Base-by-base conservation (phyloP, 2,888 invertebrate species). In the Tridacna crocea region DNA sequence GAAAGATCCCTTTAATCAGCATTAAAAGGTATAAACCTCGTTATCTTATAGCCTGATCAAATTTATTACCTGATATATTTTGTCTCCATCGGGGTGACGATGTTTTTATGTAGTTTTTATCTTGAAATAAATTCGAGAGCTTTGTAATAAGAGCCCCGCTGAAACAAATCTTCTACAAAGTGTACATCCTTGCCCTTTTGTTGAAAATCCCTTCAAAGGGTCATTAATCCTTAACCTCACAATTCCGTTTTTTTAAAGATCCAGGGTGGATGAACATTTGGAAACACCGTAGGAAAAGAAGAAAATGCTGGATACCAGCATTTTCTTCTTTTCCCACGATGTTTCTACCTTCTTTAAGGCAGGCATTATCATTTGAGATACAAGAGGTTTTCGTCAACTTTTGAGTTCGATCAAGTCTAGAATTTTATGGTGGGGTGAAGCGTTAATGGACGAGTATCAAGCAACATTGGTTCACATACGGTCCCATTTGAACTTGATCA, bases 71-170 rank as follows among this genome's bases (percentile, higher is more conserved):
- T 22, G 55, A 72, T 58, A 72, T 63, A 58, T 51, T 66, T 77
- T 77, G 76, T 80, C 73, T 27, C 13, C 51, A 22, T 63, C n/a
- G 66, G 65, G 70, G 55, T 76, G 58, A 65, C 27, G 60, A 74
- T 72, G 19, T 63, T 77, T 80, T 79, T 79, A 83, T 79, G 61
- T 76, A 61, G 48, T 63, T 83, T 77, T 83, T 83, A 79, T 79
- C 63, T 77, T 58, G 48, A 72, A 74, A 83, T 83, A 76, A 76
- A 83, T 79, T 61, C 58, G 27, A 48, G 17, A 24, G 55, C 80
- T 80, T 80, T 80, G 80, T 80, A 72, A 80, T 47, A 22, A 27
- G 76, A 76, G 65, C 75, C 4, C 46, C 12, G n/a, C 47, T 72
- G 47, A 80, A 80, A 76, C 72, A 72, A 80, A 76, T 79, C 79